phyloP scores from a whole-genome alignment of 2,888 invertebrate genomes.

The Sinohyriopsis cumingii region DNA sequence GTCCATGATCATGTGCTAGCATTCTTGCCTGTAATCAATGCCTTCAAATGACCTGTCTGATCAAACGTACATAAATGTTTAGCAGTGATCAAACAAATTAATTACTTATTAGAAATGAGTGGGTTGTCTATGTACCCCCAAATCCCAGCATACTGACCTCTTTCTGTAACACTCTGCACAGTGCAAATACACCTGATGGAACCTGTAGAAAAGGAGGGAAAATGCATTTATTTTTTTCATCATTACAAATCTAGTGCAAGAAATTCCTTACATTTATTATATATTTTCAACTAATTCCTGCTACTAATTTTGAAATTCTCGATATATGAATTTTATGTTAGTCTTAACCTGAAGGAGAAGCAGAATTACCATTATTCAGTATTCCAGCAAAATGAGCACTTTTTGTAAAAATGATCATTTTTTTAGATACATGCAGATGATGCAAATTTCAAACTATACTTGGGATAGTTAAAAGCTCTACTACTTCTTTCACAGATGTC shows the following conservation, averaged over 20 bases:
- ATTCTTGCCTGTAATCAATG: too few relatives aligned
- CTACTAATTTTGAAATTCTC: neutral
- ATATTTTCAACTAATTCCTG: neutral
- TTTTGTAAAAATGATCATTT: too few relatives aligned
- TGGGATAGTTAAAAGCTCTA: too few relatives aligned
- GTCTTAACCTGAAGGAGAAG: neutral
- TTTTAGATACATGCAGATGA: too few relatives aligned
- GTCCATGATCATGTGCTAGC: too few relatives aligned
- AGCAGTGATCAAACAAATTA: too few relatives aligned
- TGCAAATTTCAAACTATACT: too few relatives aligned
- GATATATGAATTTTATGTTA: neutral
- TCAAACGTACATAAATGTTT: too few relatives aligned
- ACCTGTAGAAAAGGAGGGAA: constrained; percentile 71
- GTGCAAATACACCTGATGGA: constrained; percentile 84
- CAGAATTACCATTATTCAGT: too few relatives aligned
- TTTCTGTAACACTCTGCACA: constrained; percentile 88
- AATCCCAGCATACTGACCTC: constrained; percentile 71
- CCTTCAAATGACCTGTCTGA: too few relatives aligned
- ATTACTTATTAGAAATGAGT: neutral
- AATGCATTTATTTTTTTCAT: neutral
- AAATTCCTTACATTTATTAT: neutral
- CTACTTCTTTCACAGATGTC: too few relatives aligned
- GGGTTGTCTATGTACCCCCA: neutral
- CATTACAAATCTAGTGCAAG: neutral
- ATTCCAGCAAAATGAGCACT: too few relatives aligned